These are phyloP conservation scores for Periophthalmodon schlosseri DNA, from an alignment of 2,113 vertebrate species.

Conservation along the genomic window DNA sequence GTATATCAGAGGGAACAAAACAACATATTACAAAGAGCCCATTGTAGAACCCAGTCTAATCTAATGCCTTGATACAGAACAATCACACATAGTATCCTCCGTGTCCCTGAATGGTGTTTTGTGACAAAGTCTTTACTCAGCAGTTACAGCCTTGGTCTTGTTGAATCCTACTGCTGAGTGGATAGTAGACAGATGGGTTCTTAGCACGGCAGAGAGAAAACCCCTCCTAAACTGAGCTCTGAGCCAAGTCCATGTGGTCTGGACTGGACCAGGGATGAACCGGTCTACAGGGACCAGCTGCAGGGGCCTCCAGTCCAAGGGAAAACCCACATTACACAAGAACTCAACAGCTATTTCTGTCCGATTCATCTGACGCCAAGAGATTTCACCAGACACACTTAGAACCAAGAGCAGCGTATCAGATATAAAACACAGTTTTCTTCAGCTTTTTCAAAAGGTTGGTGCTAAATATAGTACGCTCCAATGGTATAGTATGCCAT, in stretches of 20 bases:
- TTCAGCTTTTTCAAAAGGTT: too few species aligned
- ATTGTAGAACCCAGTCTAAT: not conserved
- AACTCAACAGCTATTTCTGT: constrained; percentile 35
- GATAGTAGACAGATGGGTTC: constrained; percentile 35
- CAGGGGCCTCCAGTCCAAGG: constrained; percentile 41
- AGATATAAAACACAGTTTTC: not conserved
- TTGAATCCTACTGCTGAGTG: constrained; percentile 34
- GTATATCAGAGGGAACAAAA: not conserved
- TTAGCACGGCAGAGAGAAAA: constrained; percentile 52
- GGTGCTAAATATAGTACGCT: too few species aligned
- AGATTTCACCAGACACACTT: constrained; percentile 19
- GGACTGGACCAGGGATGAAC: constrained; percentile 38
- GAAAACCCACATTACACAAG: constrained; percentile 25
- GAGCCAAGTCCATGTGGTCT: constrained; percentile 43
- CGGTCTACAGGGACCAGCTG: constrained; percentile 39
- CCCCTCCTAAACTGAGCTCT: constrained; percentile 30
- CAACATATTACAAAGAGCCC: not conserved
- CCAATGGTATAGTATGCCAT: too few species aligned
- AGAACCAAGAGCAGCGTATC: not conserved
- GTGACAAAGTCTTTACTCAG: not conserved
- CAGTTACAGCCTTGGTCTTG: constrained; percentile 2
- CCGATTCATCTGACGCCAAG: constrained; percentile 48
- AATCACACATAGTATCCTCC: constrained; percentile 1
- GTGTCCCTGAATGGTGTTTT: not conserved
- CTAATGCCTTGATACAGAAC: not conserved